These are phyloP conservation scores for Strix uralensis DNA, from an alignment of 2,113 vertebrate species.

Conservation along the genomic window DNA sequence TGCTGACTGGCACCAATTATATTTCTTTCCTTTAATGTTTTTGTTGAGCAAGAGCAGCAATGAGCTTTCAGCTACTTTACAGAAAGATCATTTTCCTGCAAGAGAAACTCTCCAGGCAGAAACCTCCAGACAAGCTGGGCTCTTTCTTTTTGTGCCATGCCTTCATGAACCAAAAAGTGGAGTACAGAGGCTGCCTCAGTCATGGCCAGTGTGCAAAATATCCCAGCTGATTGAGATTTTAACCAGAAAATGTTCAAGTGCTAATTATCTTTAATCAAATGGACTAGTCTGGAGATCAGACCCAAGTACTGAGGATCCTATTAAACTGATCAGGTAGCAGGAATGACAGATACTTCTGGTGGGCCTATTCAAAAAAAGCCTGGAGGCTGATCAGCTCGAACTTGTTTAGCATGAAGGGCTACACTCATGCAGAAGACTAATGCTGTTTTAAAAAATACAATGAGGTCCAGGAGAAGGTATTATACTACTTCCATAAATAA, in stretches of 20 bases:
- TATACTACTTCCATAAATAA: neutral
- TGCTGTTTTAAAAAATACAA: neutral
- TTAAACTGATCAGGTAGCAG: neutral
- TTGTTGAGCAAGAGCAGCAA: neutral
- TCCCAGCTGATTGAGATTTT: neutral
- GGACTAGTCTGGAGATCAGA: neutral
- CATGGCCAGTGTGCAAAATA: neutral
- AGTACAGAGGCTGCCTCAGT: neutral
- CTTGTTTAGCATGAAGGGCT: neutral
- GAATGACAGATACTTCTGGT: neutral
- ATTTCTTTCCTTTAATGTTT: neutral
- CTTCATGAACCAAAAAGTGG: neutral
- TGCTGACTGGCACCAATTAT: neutral
- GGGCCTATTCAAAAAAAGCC: neutral
- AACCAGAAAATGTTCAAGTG: neutral
- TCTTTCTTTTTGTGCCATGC: neutral
- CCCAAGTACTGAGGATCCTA: neutral
- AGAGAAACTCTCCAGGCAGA: neutral
- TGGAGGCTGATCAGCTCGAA: neutral
- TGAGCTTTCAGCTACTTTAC: neutral
- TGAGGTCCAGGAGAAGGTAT: neutral
- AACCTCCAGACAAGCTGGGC: neutral
- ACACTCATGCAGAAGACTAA: neutral
- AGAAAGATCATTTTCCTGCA: neutral
- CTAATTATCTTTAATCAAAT: constrained; percentile 27